phyloP scores from a whole-genome alignment of 2,113 vertebrate species.

The Leucopsar rothschildi region DNA sequence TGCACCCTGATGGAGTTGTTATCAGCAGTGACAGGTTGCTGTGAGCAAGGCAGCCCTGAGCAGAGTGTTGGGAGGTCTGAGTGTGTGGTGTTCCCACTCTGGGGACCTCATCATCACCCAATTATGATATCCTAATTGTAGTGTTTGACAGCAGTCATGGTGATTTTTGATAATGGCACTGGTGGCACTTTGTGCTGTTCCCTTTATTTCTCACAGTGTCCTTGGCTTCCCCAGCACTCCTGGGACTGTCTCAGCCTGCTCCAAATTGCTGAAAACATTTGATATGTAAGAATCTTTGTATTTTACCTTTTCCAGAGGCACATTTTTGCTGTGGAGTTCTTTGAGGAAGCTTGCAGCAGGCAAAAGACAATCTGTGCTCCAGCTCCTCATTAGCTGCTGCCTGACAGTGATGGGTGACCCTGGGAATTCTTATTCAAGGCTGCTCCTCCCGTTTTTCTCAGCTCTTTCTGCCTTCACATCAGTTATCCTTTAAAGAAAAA shows the following conservation, averaged over 20 bases:
- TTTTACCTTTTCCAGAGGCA: neutral
- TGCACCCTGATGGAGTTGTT: neutral
- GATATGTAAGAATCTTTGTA: accelerated
- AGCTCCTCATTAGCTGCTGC: neutral
- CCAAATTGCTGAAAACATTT: neutral
- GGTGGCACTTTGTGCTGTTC: neutral
- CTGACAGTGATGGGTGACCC: neutral
- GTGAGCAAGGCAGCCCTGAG: neutral
- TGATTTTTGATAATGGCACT: neutral
- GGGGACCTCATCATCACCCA: neutral
- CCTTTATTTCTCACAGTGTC: neutral
- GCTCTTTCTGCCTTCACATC: neutral
- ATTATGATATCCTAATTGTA: neutral
- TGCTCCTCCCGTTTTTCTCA: neutral
- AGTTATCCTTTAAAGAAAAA: neutral
- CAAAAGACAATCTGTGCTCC: neutral
- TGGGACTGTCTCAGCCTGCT: neutral
- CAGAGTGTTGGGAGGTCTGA: neutral
- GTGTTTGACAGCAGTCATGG: neutral
- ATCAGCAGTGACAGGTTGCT: neutral
- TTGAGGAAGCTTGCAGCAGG: neutral
- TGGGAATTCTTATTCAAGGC: neutral
- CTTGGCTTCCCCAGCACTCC: neutral
- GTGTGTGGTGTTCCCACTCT: neutral
- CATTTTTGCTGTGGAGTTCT: neutral